Evolutionary conservation across 2,113 vertebrate genomes (phyloP).

Genomic region (Cyrtonyx montezumae): DNA sequence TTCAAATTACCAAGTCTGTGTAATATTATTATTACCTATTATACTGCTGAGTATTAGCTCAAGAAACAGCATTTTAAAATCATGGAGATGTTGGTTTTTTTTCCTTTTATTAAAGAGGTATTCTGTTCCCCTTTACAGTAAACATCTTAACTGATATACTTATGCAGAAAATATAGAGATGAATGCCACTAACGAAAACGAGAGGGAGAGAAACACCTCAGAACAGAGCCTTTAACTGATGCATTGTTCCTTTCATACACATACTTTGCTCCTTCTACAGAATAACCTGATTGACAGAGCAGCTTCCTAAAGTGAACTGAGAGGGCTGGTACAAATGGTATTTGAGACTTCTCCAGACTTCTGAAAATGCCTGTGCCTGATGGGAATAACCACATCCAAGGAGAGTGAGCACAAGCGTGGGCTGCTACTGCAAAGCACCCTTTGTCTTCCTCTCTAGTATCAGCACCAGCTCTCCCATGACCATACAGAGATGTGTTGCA

Average conservation of each 20-base stretch:
- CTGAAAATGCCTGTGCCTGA: background rate
- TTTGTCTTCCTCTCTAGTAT: fast-evolving
- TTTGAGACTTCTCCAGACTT: background rate
- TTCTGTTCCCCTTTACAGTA: background rate
- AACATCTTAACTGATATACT: background rate
- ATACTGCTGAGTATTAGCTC: background rate
- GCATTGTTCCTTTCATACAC: background rate
- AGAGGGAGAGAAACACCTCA: background rate
- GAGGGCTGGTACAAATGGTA: background rate
- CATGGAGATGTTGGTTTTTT: background rate
- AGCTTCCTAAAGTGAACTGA: background rate
- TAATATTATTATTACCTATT: background rate
- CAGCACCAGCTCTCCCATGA: background rate
- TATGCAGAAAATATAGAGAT: background rate
- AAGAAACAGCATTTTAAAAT: background rate
- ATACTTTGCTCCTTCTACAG: background rate
- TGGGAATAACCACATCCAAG: background rate
- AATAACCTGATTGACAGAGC: background rate
- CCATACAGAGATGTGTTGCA: background rate
- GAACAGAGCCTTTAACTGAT: background rate
- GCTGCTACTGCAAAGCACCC: background rate
- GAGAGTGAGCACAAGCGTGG: background rate
- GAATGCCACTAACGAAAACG: slow-evolving; percentile 4
- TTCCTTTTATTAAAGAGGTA: background rate
- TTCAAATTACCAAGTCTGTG: background rate